These are phyloP conservation scores for Pedicia rivosa DNA, from an alignment of 2,888 invertebrate species.

Conservation along the genomic window DNA sequence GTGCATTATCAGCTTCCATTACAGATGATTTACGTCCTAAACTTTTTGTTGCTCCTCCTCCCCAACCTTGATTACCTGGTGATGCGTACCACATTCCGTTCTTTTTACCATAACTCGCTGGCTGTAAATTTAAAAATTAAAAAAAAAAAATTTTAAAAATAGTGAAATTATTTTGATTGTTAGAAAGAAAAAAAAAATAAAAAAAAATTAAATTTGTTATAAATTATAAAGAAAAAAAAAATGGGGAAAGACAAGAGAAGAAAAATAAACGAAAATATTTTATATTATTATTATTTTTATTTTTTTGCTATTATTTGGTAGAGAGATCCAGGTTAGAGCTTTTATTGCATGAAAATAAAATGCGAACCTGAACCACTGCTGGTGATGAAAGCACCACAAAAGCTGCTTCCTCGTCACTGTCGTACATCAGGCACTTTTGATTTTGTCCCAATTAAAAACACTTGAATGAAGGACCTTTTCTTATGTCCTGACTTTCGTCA, in stretches of 20 bases:
- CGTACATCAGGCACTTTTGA: conserved; percentile 31
- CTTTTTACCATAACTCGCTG: conserved; percentile 81
- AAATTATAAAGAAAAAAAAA: too few species aligned
- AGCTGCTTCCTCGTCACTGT: conserved; percentile 48
- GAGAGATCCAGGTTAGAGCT: too few species aligned
- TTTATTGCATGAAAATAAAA: conserved; percentile 8
- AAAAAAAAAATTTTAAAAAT: too few species aligned
- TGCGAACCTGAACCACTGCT: conserved; percentile 37
- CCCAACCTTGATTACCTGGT: conserved; percentile 36
- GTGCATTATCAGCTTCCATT: conserved; percentile 58
- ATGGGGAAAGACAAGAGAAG: too few species aligned
- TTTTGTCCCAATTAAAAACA: too few species aligned
- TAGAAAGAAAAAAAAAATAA: too few species aligned
- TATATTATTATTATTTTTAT: too few species aligned
- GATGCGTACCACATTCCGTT: conserved; percentile 75
- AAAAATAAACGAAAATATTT: too few species aligned
- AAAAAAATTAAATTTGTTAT: neutral
- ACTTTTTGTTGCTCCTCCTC: conserved; percentile 45
- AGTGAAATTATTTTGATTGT: too few species aligned
- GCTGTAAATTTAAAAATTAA: conserved; percentile 34
- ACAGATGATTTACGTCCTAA: conserved; percentile 69
- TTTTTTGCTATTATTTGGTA: too few species aligned
- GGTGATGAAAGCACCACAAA: conserved; percentile 52
- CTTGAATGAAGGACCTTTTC: too few species aligned
- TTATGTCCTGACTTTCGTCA: too few species aligned